These are phyloP conservation scores for Hyaena hyaena DNA, from an alignment of 2,113 vertebrate species.

Conservation along the genomic window DNA sequence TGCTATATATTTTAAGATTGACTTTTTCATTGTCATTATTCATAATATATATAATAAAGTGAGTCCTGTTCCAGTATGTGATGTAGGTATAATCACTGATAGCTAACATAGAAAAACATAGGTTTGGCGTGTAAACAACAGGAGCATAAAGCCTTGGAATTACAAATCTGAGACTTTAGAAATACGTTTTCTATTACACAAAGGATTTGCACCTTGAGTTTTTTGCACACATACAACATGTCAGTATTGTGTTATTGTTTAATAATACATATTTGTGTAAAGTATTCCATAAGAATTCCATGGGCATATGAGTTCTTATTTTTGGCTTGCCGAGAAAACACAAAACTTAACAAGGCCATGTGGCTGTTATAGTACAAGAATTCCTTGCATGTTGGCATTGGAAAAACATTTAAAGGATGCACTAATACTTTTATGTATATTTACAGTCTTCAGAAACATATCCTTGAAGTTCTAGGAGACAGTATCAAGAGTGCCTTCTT, in stretches of 20 bases:
- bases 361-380: neutral
- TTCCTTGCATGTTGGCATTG: neutral
- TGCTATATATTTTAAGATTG: neutral
- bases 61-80: neutral
- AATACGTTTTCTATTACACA: neutral
- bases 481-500: neutral
- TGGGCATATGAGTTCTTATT: neutral
- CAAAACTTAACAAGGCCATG: neutral
- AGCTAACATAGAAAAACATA: neutral
- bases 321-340: constrained; percentile 44
- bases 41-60: neutral
- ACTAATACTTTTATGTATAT: neutral
- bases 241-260: neutral
- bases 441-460: neutral
- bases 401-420: neutral
- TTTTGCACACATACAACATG: neutral
- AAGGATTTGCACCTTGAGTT: neutral
- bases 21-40: neutral
- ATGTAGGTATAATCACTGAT: neutral
- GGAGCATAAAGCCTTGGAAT: neutral
- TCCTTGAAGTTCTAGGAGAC: neutral
- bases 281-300: neutral
- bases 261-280: neutral
- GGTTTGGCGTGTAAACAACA: constrained; percentile 8
- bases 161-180: neutral